These are phyloP conservation scores for Melanotaenia parkinsoni DNA, from an alignment of 2,797 vertebrate genomes.

Conservation along the genomic window DNA sequence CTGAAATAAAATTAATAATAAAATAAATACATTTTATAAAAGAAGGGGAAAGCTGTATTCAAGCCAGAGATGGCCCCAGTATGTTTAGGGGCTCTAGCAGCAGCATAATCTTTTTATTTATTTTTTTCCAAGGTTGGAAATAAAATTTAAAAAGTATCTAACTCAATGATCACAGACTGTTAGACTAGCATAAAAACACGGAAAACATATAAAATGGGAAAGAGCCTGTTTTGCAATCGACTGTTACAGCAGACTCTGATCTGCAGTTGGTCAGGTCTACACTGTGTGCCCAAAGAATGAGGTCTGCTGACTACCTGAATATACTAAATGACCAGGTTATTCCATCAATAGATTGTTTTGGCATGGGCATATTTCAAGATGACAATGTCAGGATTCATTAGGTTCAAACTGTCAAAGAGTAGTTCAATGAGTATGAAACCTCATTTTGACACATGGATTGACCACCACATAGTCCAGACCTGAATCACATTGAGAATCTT, in stretches of 20 bases:
- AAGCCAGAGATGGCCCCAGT: neutral
- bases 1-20: slow-evolving; percentile 22
- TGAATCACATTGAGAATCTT: no score
- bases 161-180: neutral
- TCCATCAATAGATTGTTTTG: no score
- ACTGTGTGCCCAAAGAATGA: no score
- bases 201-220: neutral
- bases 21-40: neutral
- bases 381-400: no score
- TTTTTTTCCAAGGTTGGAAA: neutral
- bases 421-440: no score
- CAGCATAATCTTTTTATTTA: neutral
- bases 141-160: neutral
- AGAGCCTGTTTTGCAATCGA: neutral
- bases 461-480: no score
- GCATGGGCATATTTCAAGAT: no score
- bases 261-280: no score
- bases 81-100: neutral
- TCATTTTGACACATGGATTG: no score
- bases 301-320: no score
- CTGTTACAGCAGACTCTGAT: neutral
- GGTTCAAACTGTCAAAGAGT: no score
- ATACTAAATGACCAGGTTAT: no score
- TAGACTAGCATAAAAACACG: neutral
- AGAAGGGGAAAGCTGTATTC: neutral